phyloP scores from a whole-genome alignment of 2,888 invertebrate genomes.

The Leptinotarsa rubiginosa region DNA sequence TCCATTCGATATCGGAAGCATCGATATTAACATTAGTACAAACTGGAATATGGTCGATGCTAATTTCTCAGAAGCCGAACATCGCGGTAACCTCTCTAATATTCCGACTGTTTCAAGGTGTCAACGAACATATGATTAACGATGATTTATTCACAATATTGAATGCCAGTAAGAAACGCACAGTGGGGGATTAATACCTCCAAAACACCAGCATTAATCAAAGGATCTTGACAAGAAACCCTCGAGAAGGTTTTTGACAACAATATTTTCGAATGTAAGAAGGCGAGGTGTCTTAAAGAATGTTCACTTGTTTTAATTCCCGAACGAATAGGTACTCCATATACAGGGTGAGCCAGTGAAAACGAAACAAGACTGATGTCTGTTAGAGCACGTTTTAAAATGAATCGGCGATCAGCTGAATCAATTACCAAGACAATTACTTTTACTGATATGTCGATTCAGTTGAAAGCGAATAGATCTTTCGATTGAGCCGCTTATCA shows the following conservation, averaged over 20 bases:
- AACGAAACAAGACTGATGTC: no score
- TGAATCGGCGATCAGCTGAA: no score
- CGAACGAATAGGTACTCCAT: not conserved
- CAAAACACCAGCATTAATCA: constrained; percentile 19
- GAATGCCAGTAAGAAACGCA: constrained; percentile 11
- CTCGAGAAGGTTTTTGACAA: constrained; percentile 4
- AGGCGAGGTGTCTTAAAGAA: constrained; percentile 4
- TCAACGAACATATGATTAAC: constrained; percentile 19
- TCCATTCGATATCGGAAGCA: not conserved
- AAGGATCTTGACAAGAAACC: constrained; percentile 11
- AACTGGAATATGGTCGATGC: not conserved
- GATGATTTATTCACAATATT: constrained; percentile 19
- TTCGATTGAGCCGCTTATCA: no score
- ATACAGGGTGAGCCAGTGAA: not conserved
- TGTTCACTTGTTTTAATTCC: not conserved
- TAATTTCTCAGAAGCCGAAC: constrained; percentile 18
- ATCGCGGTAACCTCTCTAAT: constrained; percentile 1
- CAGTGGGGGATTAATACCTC: constrained; percentile 16
- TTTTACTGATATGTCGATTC: no score
- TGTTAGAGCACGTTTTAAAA: no score
- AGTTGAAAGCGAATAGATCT: no score
- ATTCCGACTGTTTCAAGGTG: constrained; percentile 13
- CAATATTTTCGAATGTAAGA: constrained; percentile 1
- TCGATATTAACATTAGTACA: not conserved
- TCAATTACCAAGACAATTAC: no score